phyloP scores from a whole-genome alignment of 2,113 vertebrate species.

The Myotis yumanensis region DNA sequence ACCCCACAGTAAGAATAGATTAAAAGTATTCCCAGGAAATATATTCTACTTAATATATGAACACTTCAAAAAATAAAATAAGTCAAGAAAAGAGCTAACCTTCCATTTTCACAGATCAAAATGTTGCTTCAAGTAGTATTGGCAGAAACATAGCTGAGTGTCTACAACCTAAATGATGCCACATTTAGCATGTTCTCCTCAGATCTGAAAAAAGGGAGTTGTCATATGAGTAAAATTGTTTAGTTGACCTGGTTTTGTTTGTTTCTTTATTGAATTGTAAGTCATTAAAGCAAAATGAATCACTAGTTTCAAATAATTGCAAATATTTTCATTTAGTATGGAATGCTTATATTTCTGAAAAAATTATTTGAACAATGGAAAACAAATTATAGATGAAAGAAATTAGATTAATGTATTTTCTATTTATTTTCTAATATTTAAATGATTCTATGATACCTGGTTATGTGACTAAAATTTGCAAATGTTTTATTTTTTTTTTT shows the following conservation, averaged over 20 bases:
- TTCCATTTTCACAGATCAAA: conserved; percentile 41
- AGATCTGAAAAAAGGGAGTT: neutral
- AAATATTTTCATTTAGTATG: conserved; percentile 12
- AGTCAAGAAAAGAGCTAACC: neutral
- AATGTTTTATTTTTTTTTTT: neutral
- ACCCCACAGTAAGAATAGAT: neutral
- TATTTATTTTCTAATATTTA: neutral
- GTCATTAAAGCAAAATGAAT: neutral
- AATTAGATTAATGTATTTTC: neutral
- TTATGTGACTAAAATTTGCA: neutral
- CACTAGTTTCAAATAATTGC: neutral
- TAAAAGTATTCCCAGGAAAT: conserved; percentile 32
- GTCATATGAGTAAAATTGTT: neutral
- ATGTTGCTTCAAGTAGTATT: neutral
- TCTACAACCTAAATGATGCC: neutral
- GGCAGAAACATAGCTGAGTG: neutral
- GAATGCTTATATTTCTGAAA: conserved; percentile 30
- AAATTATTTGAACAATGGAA: neutral
- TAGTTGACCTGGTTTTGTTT: neutral
- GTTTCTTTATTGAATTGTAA: neutral
- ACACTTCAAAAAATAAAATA: neutral
- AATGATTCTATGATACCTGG: neutral
- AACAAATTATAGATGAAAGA: neutral
- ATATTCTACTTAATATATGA: neutral
- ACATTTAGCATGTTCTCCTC: neutral